A percentile compares a stretch with the other conserved stretches of the same genome.
phyloP scores from a whole-genome alignment of 2,113 vertebrate genomes.

The Pedetes capensis region DNA sequence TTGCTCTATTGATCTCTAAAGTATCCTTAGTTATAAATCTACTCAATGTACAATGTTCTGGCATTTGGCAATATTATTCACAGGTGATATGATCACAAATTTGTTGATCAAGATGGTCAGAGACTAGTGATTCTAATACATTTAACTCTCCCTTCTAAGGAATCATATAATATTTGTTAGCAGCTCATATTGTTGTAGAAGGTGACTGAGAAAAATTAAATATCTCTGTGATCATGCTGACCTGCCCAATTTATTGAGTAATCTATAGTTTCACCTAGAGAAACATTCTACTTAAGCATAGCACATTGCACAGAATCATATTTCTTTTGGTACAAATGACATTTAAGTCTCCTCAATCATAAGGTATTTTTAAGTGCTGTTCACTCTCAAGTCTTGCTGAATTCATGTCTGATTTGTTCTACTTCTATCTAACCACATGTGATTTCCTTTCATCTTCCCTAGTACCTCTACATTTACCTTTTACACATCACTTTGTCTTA shows the following conservation, averaged over 20 bases:
- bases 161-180: too few relatives aligned
- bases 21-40: neutral
- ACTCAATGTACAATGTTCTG: neutral
- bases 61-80: neutral
- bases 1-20: neutral
- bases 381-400: neutral
- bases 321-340: neutral
- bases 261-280: neutral
- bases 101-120: neutral
- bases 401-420: neutral
- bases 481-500: neutral
- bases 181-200: neutral
- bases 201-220: neutral
- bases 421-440: neutral
- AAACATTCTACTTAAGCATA: neutral
- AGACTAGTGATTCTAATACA: neutral
- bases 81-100: neutral
- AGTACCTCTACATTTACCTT: neutral
- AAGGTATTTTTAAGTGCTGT: neutral
- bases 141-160: fast-evolving
- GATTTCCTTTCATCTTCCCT: neutral
- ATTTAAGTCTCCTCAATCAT: neutral
- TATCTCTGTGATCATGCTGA: neutral
- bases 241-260: neutral
- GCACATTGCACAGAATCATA: neutral